phyloP scores from a whole-genome alignment of 2,888 invertebrate species.

The Chaitophorus viminalis region DNA sequence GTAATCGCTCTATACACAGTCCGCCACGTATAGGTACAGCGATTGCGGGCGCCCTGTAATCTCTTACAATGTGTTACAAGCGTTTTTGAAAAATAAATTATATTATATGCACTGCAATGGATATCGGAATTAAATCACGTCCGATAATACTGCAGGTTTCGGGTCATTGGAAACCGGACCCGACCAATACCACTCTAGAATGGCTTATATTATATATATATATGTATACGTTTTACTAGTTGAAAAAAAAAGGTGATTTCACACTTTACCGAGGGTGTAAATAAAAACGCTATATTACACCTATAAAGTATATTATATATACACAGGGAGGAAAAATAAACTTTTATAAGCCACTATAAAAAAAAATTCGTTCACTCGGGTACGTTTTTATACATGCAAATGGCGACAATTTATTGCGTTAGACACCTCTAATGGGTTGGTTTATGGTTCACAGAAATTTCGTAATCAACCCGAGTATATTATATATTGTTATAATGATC shows the following conservation, averaged over 20 bases:
- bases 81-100: background rate
- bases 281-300: constrained; percentile 52
- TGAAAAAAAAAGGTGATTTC: constrained; percentile 15
- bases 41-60: background rate
- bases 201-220: no score
- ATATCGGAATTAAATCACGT: constrained; percentile 45
- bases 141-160: background rate
- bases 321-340: constrained; percentile 1
- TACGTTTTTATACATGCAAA: constrained; percentile 46
- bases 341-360: constrained; percentile 46
- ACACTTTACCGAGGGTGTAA: constrained; percentile 44
- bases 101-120: background rate
- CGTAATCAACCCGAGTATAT: constrained; percentile 45
- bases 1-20: background rate
- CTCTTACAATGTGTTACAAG: background rate
- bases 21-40: background rate
- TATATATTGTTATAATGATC: constrained; percentile 37
- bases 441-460: constrained; percentile 47
- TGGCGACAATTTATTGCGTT: constrained; percentile 43
- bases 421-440: constrained; percentile 45
- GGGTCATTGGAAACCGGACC: constrained; percentile 5
- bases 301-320: constrained; percentile 27
- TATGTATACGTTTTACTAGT: background rate
- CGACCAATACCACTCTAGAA: background rate
- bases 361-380: constrained; percentile 35